phyloP scores from a whole-genome alignment of 2,797 vertebrate species.

The Ataeniobius toweri region DNA sequence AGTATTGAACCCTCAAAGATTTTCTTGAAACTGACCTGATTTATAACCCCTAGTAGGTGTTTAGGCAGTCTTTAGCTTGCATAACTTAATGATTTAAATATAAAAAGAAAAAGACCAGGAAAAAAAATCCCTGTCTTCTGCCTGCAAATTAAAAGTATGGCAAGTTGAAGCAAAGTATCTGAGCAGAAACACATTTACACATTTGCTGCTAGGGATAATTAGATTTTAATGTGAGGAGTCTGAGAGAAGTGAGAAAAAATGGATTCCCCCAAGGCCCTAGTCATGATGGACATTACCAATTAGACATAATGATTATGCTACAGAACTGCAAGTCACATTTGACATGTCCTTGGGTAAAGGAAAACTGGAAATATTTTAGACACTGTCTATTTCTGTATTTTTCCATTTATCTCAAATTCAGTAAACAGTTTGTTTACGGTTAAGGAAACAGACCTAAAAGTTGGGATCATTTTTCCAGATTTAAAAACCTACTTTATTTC shows the following conservation, averaged over 20 bases:
- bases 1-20: not conserved
- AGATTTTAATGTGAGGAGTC: conserved; percentile 67
- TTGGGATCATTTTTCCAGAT: not conserved
- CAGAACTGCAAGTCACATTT: conserved; percentile 39
- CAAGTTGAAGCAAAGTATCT: conserved; percentile 35
- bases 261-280: conserved; percentile 42
- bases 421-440: conserved; percentile 8
- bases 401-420: conserved; percentile 11
- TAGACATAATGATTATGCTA: conserved; percentile 60
- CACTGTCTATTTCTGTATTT: conserved; percentile 6
- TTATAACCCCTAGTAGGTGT: not conserved
- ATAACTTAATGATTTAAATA: conserved; percentile 24
- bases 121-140: not conserved
- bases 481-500: not conserved
- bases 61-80: not conserved
- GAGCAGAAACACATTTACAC: conserved; percentile 58
- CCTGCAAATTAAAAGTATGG: conserved; percentile 41
- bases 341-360: conserved; percentile 30
- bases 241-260: conserved; percentile 50
- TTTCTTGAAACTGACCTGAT: not conserved
- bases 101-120: not conserved
- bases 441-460: not conserved
- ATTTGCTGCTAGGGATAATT: conserved; percentile 61
- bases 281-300: conserved; percentile 68
- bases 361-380: conserved; percentile 25